Base-by-base conservation (phyloP, 1,140 invertebrate species). In the Drosophila fuyamai region DNA sequence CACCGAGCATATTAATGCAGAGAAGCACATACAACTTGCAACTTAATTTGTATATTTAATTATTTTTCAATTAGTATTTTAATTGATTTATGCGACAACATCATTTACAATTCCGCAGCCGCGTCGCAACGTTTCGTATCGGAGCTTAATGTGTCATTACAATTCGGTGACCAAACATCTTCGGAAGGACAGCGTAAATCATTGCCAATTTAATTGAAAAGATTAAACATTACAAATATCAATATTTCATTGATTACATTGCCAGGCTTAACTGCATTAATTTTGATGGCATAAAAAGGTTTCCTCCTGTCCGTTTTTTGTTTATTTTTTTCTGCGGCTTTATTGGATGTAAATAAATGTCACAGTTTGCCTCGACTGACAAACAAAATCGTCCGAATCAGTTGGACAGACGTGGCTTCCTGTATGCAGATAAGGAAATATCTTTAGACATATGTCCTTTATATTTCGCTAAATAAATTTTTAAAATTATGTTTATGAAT, bases 211-310 rank as follows among this genome's bases (percentile, higher is more conserved):
- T 88, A 89, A 88, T 88, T 89, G 73, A 88, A 88, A 84, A 84
- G 84, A 88, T 88, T 89, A 89, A 88, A 88, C 82, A 88, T 88
- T 83, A 79, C 79, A 86, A 83, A 88, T 83, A 77, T 70, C 73
- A 84, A 88, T 88, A 84, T 84, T 89, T 84, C 72, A 78, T 84
- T 81, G 80, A 90, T 81, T 79, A 46, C 63, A 78, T 57, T 51
- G 48, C 62, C 36, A 29, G 58, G 72, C 73, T 80, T 71, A 80
- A 80, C 80, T 80, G 72, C 57, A 79, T 86, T 79, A 82, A 88
- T 66, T 73, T 74, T 71, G 53, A 71, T 50, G 53, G 47, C 59
- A 43, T 55, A 16, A 58, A 50, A 47, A 66, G 23, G 35, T 32
- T 59, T 38, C 29, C 10, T 18, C 8, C 16, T 7, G n/a, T 44